Conservation (phyloP, 2,888 invertebrate genomes). For the Clanis bilineata region DNA sequence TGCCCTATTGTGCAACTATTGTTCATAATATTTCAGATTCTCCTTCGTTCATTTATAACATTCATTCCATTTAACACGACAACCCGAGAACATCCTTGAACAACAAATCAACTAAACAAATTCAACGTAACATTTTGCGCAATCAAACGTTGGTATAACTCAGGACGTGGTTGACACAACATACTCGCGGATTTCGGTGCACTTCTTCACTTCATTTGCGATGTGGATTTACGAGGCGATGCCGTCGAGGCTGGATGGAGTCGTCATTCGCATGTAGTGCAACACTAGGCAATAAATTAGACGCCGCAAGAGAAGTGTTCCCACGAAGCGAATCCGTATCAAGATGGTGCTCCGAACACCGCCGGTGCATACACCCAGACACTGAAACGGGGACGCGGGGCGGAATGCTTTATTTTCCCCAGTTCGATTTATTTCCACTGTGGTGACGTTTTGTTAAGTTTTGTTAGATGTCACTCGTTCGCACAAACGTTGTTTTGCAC, state of each 20-base stretch:
- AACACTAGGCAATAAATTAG: constrained; percentile 75
- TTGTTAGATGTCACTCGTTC: constrained; percentile 72
- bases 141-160: not conserved
- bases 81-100: constrained; percentile 10
- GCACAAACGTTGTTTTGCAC: constrained; percentile 33
- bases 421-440: constrained; percentile 66
- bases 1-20: constrained; percentile 15
- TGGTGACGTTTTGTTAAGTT: constrained; percentile 69
- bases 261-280: constrained; percentile 76
- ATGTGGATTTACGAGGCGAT: constrained; percentile 57
- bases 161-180: constrained; percentile 18
- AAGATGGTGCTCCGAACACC: constrained; percentile 66
- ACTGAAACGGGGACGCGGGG: constrained; percentile 59
- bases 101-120: constrained; percentile 13
- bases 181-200: constrained; percentile 41
- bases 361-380: constrained; percentile 21
- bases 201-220: constrained; percentile 51
- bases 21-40: constrained; percentile 8
- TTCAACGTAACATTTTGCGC: not conserved
- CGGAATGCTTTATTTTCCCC: constrained; percentile 72
- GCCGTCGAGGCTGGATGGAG: constrained; percentile 61
- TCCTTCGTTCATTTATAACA: constrained; percentile 14
- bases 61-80: constrained; percentile 10
- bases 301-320: constrained; percentile 63
- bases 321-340: constrained; percentile 75